Evolutionary conservation across 2,113 vertebrate species (phyloP).

Genomic region (Sisor rabdophorus): DNA sequence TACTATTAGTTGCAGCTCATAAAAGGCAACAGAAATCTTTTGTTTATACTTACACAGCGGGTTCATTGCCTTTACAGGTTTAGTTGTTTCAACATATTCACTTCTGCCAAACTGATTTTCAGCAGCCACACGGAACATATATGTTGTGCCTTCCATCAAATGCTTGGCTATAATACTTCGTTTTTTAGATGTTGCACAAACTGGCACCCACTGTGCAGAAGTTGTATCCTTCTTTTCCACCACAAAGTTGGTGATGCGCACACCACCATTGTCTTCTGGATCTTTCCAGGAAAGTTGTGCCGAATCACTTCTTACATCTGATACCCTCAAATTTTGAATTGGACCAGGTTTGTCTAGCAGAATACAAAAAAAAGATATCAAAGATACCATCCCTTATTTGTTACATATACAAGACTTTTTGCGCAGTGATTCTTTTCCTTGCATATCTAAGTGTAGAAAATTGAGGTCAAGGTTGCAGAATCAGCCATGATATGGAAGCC

Average conservation of each 20-base stretch:
- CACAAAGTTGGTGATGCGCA: constrained; percentile 92
- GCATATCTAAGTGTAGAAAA: too few species aligned
- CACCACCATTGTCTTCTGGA: constrained; percentile 89
- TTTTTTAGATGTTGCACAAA: constrained; percentile 95
- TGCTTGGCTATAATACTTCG: constrained; percentile 87
- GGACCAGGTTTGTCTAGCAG: constrained; percentile 90
- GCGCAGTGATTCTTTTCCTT: too few species aligned
- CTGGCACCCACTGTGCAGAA: constrained; percentile 83
- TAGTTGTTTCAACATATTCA: constrained; percentile 82
- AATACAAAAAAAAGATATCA: constrained; percentile 36
- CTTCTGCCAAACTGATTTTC: constrained; percentile 95
- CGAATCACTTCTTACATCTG: constrained; percentile 91
- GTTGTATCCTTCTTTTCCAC: constrained; percentile 93
- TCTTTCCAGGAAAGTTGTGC: constrained; percentile 97
- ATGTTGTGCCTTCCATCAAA: constrained; percentile 88
- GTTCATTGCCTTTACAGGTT: constrained; percentile 91
- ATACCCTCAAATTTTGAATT: constrained; percentile 84
- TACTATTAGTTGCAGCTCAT: constrained; percentile 4
- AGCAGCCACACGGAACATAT: constrained; percentile 90
- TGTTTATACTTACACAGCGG: constrained; percentile 84
- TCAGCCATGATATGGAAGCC: too few species aligned
- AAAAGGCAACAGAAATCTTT: neutral
- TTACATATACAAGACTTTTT: too few species aligned
- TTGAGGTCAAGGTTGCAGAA: too few species aligned
- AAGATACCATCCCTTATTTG: too few species aligned